Percentiles rank a stretch among this genome's conserved stretches.
These are phyloP conservation scores for Plebejus argus DNA, from an alignment of 2,888 invertebrate genomes.

Conservation along the genomic window DNA sequence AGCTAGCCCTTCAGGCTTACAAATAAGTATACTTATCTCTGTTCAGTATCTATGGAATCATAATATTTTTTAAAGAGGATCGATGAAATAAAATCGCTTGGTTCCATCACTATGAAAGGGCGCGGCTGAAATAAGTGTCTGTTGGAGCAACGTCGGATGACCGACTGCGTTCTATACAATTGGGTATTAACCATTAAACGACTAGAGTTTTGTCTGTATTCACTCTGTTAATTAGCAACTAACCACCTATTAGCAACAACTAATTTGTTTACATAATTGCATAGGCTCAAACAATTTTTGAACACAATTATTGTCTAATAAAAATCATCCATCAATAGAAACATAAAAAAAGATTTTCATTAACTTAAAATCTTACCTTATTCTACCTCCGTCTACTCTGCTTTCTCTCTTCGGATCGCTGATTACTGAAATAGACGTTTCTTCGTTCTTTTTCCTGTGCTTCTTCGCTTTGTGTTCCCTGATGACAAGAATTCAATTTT, in stretches of 20 bases:
- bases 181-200: neutral
- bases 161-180: slow-evolving; percentile 9
- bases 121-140: slow-evolving; percentile 34
- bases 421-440: slow-evolving; percentile 69
- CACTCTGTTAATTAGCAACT: neutral
- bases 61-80: neutral
- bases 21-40: too few species aligned
- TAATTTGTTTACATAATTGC: too few species aligned
- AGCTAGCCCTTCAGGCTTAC: too few species aligned
- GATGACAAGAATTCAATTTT: slow-evolving; percentile 28
- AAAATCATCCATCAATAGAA: too few species aligned
- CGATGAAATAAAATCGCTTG: neutral
- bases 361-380: slow-evolving; percentile 51
- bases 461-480: slow-evolving; percentile 65
- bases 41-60: neutral
- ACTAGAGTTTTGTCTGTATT: neutral
- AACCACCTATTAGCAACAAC: too few species aligned
- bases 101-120: slow-evolving; percentile 35
- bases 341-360: too few species aligned
- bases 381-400: slow-evolving; percentile 57
- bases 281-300: too few species aligned
- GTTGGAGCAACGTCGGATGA: slow-evolving; percentile 23
- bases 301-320: too few species aligned
- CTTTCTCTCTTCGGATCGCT: slow-evolving; percentile 63
- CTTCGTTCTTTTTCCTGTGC: slow-evolving; percentile 62